A percentile compares a stretch with the other conserved stretches of the same genome.
Evolutionary conservation across 2,797 vertebrate genomes (phyloP).

Genomic region (Halcyon leucocephala): DNA sequence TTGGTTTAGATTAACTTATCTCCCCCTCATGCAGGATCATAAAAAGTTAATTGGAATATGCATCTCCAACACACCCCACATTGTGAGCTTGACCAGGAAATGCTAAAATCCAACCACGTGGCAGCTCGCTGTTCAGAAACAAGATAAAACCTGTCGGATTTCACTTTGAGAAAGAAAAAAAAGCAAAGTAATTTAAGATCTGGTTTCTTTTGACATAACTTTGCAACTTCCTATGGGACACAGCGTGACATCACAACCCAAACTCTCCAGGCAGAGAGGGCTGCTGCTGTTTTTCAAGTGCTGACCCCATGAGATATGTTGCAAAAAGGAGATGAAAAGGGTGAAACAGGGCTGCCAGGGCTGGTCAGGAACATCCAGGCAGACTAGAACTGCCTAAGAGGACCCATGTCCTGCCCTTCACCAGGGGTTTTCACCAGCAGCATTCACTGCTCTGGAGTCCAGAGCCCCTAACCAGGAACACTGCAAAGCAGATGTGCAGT

Average conservation of each 20-base stretch:
- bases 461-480: background rate
- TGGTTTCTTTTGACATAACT: background rate
- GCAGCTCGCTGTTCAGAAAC: background rate
- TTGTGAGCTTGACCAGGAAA: background rate
- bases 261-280: background rate
- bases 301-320: background rate
- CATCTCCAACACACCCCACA: conserved; percentile 27
- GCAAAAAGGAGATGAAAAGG: background rate
- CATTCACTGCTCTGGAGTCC: background rate
- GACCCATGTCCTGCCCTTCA: background rate
- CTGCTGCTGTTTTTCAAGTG: background rate
- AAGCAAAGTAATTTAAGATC: background rate
- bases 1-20: conserved; percentile 52
- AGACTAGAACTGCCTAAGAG: background rate
- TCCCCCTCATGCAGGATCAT: conserved; percentile 17
- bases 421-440: background rate
- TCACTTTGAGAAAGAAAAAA: background rate
- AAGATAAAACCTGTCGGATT: conserved; percentile 9
- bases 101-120: background rate
- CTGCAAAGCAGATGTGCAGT: background rate
- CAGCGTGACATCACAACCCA: background rate
- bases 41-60: conserved; percentile 64
- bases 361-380: background rate
- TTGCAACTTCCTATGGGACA: background rate
- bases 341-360: background rate